Conservation (phyloP, 2,888 invertebrate genomes). For the Parnassius orleans region DNA sequence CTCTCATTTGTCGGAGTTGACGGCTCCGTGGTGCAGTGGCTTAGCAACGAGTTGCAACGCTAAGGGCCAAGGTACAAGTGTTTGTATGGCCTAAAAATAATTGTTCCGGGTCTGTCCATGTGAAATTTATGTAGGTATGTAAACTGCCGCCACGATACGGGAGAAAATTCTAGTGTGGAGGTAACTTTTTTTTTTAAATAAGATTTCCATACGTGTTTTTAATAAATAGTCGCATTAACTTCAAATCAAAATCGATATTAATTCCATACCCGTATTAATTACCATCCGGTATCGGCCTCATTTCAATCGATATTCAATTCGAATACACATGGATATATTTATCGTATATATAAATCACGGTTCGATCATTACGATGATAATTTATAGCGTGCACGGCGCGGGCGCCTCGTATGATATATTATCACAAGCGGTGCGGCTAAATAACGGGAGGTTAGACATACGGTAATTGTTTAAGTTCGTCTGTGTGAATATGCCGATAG, state of each 20-base stretch:
- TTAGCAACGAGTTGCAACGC: no score
- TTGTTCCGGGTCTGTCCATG: no score
- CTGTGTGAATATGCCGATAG: constrained; percentile 6
- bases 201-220: no score
- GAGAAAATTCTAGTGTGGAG: no score
- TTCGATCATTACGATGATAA: constrained; percentile 74
- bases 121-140: no score
- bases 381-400: constrained; percentile 63
- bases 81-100: no score
- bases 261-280: constrained; percentile 1
- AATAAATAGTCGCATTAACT: no score
- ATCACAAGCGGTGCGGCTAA: constrained; percentile 37
- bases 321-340: constrained; percentile 64
- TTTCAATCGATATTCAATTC: constrained; percentile 54
- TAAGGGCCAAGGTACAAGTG: no score
- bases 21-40: no score
- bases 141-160: no score
- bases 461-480: constrained; percentile 11
- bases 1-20: no score
- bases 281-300: constrained; percentile 20
- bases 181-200: no score
- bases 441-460: constrained; percentile 35
- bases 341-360: constrained; percentile 71
- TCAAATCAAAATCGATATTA: background rate
- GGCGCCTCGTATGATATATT: constrained; percentile 52